Percentiles rank a stretch among this genome's conserved stretches.
Conservation (phyloP, 2,797 vertebrate genomes). For the Anas bahamensis region DNA sequence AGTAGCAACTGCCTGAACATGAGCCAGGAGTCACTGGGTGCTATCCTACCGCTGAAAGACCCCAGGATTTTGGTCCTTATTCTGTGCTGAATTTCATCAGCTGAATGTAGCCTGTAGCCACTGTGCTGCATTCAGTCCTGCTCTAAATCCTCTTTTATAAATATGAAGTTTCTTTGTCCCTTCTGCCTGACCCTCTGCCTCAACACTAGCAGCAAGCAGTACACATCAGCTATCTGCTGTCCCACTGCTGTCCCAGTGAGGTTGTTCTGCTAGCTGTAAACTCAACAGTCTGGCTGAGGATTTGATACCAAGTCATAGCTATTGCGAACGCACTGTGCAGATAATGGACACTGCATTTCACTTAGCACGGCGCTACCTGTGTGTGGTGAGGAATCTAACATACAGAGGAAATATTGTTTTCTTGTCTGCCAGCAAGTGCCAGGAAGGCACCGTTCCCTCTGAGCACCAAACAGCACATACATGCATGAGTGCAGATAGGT, state of each 20-base stretch:
- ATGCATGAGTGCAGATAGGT: accelerated
- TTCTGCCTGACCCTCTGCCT: neutral
- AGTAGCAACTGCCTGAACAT: neutral
- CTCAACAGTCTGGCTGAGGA: neutral
- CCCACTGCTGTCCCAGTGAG: neutral
- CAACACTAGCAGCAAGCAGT: neutral
- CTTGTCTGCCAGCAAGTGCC: neutral
- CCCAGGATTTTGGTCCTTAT: neutral
- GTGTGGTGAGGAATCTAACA: neutral
- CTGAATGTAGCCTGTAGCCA: neutral
- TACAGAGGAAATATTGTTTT: neutral
- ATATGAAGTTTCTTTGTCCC: neutral
- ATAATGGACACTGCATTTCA: neutral
- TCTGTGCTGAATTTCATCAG: neutral
- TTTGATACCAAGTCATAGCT: neutral
- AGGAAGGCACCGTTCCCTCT: neutral
- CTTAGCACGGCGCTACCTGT: neutral
- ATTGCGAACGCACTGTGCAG: neutral
- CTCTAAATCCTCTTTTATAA: neutral
- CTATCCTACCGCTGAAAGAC: neutral
- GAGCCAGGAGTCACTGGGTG: neutral
- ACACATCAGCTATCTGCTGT: neutral
- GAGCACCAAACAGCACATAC: neutral
- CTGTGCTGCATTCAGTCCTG: neutral
- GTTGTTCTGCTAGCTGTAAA: neutral